Base-by-base conservation (phyloP, 2,797 vertebrate genomes). In the Cryptoprocta ferox region DNA sequence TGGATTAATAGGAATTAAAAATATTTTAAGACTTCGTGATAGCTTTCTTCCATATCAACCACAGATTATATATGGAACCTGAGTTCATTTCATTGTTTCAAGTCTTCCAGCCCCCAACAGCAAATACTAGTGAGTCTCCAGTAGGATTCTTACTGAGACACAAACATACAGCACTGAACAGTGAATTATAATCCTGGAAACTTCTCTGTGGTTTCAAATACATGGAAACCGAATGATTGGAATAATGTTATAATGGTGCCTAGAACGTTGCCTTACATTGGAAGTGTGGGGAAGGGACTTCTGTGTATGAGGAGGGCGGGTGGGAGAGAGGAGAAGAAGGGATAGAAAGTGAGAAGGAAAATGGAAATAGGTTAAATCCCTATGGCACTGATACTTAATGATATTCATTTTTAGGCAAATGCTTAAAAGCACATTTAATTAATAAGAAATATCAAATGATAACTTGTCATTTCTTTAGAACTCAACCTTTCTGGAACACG, bases 31-130 rank as follows among this genome's bases (percentile, higher is more conserved):
- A 75, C 10, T 93, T 97, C 53, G 89, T 85, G 61, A 73, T 82
- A 70, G 56, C 78, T 86, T 93, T 89, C 85, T 82, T 93, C 66
- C 30, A 19, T 37, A 68, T 82, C 65, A 79, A 42, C 26, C 10
- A 75, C 89, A 90, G 14, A 53, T 66, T 75, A 66, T 19, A 65
- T 63, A 53, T 14, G 37, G 80, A 96, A 61, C 37, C 37, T 84
- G 71, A n/a, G 83, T 65, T 89, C 82, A 94, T 78, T 92, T 85
- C 32, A 53, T 59, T 93, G 63, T 37, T 97, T 97, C 30, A 83
- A 59, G n/a, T 83, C 56, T 90, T 80, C 82, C 82, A 95, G 70
- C 4, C 19, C 45, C 42, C n/a, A 93, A 48, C 24, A 76, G 15
- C 48, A 92, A 89, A 84, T 7, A 81, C 50, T 45, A 96, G 78